Percentiles rank a stretch among this genome's conserved stretches.
Evolutionary conservation across 2,888 invertebrate genomes (phyloP).

Genomic region (Volucella inflata): DNA sequence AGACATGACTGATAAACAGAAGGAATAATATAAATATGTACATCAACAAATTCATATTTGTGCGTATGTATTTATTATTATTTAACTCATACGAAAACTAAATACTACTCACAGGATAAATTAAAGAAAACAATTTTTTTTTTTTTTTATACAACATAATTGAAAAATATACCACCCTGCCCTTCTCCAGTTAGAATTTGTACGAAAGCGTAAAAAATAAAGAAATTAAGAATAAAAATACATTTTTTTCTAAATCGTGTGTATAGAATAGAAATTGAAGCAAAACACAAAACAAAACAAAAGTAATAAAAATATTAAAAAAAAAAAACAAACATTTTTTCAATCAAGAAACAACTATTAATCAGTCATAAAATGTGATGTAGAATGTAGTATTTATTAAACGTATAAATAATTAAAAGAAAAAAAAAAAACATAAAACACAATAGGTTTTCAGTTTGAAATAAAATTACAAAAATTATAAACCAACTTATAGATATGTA

Average conservation of each 20-base stretch:
- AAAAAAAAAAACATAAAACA: conserved; percentile 67
- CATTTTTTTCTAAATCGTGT: conserved; percentile 67
- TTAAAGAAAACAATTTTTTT: conserved; percentile 53
- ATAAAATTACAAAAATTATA: conserved; percentile 51
- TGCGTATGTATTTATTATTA: conserved; percentile 5
- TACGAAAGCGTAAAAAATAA: conserved; percentile 79
- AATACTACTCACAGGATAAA: conserved; percentile 60
- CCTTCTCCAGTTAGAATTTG: conserved; percentile 77
- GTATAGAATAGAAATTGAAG: conserved; percentile 69
- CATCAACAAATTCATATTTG: neutral
- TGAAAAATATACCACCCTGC: conserved; percentile 45
- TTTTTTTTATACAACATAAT: conserved; percentile 61
- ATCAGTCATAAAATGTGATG: conserved; percentile 78
- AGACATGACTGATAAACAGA: conserved; percentile 70
- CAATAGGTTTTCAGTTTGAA: conserved; percentile 76
- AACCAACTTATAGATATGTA: conserved; percentile 41
- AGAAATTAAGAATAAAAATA: conserved; percentile 60
- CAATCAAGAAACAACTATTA: conserved; percentile 72
- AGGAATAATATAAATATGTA: conserved; percentile 36
- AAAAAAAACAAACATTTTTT: conserved; percentile 66
- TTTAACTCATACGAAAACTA: conserved; percentile 55
- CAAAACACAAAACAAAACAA: conserved; percentile 56
- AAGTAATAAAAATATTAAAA: too few species aligned
- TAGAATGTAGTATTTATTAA: conserved; percentile 77
- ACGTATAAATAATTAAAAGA: conserved; percentile 71